Conservation (phyloP, 2,797 vertebrate genomes). For the Streptopelia turtur region DNA sequence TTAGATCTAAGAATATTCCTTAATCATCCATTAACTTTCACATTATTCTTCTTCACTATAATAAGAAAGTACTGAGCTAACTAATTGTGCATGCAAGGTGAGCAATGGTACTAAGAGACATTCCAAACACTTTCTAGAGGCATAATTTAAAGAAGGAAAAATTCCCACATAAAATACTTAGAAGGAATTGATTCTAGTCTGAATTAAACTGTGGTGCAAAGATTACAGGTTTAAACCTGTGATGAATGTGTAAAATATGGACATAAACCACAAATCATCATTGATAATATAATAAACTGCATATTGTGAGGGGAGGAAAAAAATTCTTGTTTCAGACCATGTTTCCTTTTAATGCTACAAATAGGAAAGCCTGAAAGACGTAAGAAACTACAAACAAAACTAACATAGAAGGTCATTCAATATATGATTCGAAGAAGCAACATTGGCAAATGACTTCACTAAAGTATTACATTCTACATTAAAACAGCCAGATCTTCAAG, state of each 20-base stretch:
- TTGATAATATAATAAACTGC: not conserved
- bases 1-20: constrained; percentile 25
- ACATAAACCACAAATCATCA: not conserved
- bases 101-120: not conserved
- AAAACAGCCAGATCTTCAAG: not conserved
- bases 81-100: constrained; percentile 25
- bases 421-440: not conserved
- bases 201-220: not conserved
- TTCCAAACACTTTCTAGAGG: not conserved
- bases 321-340: not conserved
- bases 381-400: not conserved
- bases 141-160: not conserved
- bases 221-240: not conserved
- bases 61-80: constrained; percentile 15
- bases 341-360: not conserved
- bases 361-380: not conserved
- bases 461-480: not conserved
- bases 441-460: not conserved
- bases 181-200: not conserved
- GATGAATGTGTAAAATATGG: not conserved
- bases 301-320: fast-evolving
- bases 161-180: not conserved
- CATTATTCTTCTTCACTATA: constrained; percentile 38
- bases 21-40: constrained; percentile 32
- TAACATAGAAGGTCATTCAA: not conserved